A percentile compares a stretch with the other conserved stretches of the same genome.
These are phyloP conservation scores for Aphis craccivora DNA, from an alignment of 1,140 invertebrate genomes.

Conservation along the genomic window DNA sequence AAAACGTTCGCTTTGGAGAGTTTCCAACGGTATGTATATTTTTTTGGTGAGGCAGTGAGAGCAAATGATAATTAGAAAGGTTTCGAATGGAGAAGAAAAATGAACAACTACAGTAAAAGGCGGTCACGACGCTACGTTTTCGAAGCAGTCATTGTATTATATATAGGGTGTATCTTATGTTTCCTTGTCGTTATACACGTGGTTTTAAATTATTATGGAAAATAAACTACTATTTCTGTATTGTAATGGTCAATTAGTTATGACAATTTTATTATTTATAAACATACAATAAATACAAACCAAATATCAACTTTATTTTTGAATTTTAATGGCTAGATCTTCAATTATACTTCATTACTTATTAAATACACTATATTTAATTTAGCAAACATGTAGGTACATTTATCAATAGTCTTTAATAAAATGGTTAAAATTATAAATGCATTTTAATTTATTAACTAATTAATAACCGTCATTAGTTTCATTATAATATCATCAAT, in stretches of 20 bases:
- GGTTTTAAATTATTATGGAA: neutral
- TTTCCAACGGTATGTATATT: neutral
- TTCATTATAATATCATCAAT: no score
- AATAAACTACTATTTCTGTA: no score
- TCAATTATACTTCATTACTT: neutral
- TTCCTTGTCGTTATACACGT: neutral
- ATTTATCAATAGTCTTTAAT: neutral
- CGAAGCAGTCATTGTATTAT: neutral
- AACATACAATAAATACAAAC: neutral
- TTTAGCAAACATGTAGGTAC: neutral
- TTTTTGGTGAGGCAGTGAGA: neutral
- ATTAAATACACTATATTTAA: no score
- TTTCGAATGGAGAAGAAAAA: neutral
- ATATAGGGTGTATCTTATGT: neutral
- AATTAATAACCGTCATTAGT: neutral
- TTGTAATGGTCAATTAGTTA: no score
- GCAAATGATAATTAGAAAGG: neutral
- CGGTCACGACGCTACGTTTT: neutral
- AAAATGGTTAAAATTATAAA: neutral
- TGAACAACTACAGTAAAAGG: neutral
- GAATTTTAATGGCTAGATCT: neutral
- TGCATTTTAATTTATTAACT: neutral
- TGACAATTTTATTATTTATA: neutral
- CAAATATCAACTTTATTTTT: neutral
- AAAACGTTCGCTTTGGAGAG: neutral